Conservation (phyloP, 2,113 vertebrate genomes). For the Rhegmatorhina hoffmannsi region DNA sequence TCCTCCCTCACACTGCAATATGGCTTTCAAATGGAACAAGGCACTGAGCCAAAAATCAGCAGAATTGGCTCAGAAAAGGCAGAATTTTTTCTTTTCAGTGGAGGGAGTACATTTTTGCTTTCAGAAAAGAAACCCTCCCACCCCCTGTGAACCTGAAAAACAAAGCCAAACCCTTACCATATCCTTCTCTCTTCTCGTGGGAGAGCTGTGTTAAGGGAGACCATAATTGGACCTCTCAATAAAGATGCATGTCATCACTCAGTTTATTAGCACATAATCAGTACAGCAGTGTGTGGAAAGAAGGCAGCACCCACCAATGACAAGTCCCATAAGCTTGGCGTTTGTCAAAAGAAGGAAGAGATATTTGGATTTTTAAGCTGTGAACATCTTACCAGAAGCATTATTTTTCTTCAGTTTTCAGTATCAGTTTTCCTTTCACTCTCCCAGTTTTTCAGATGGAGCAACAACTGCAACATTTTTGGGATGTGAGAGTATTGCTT, state of each 20-base stretch:
- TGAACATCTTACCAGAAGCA: not conserved
- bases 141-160: not conserved
- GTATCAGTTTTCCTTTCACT: not conserved
- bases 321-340: not conserved
- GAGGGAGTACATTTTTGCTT: not conserved
- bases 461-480: not conserved
- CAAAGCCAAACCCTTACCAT: not conserved
- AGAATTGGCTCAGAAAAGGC: not conserved
- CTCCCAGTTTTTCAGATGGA: not conserved
- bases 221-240: not conserved
- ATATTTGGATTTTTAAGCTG: not conserved
- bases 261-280: constrained; percentile 13
- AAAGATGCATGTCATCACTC: not conserved
- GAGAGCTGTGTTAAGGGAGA: not conserved
- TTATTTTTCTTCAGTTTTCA: not conserved
- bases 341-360: not conserved
- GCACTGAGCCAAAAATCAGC: constrained; percentile 8
- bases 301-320: not conserved
- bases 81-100: not conserved
- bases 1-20: constrained; percentile 27
- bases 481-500: not conserved
- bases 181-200: not conserved
- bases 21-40: constrained; percentile 43
- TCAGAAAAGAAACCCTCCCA: not conserved
- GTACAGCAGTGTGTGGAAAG: not conserved